Percentiles rank a stretch among this genome's conserved stretches.
phyloP scores from a whole-genome alignment of 2,113 vertebrate species.

The Anseranas semipalmata region DNA sequence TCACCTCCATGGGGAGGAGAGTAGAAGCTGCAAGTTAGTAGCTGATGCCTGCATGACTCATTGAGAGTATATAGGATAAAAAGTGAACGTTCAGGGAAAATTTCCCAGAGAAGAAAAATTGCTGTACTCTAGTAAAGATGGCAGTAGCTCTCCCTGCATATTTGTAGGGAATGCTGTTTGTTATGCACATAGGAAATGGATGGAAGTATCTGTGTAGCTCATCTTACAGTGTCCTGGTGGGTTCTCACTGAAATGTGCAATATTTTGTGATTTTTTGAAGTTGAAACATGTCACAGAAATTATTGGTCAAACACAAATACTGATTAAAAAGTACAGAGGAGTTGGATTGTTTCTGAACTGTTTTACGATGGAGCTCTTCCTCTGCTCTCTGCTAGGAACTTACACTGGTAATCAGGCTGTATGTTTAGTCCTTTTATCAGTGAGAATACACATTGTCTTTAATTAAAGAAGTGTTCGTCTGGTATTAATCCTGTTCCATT shows the following conservation, averaged over 20 bases:
- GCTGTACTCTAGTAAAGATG: not conserved
- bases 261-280: not conserved
- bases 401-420: not conserved
- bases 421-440: not conserved
- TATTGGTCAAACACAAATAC: not conserved
- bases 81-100: not conserved
- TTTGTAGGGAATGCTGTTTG: not conserved
- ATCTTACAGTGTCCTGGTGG: not conserved
- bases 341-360: not conserved
- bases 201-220: not conserved
- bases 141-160: not conserved
- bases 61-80: not conserved
- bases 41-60: not conserved
- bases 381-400: not conserved
- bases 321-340: not conserved
- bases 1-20: accelerated
- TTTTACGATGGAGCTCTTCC: not conserved
- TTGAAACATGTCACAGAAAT: not conserved
- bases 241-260: not conserved
- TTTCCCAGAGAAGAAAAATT: not conserved
- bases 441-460: not conserved
- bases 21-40: not conserved
- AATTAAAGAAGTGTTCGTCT: not conserved
- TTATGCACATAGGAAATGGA: not conserved
- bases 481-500: not conserved